Percentiles rank a stretch among this genome's conserved stretches.
These are phyloP conservation scores for Rhynchonycteris naso DNA, from an alignment of 2,797 vertebrate species.

Conservation along the genomic window DNA sequence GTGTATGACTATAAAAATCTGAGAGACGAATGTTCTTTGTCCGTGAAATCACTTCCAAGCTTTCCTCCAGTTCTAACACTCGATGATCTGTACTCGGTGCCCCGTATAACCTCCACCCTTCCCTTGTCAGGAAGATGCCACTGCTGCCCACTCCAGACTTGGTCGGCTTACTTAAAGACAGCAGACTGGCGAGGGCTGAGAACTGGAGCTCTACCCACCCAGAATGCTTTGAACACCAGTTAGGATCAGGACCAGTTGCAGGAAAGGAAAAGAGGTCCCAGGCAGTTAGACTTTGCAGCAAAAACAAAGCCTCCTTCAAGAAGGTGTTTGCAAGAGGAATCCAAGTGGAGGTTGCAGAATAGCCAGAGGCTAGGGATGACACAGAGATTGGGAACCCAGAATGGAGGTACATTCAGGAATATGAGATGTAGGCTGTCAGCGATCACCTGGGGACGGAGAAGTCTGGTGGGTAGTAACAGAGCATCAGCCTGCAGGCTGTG, in stretches of 20 bases:
- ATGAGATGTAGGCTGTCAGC: not conserved
- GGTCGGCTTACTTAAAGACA: not conserved
- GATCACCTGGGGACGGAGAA: not conserved
- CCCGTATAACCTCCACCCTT: not conserved
- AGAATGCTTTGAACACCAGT: not conserved
- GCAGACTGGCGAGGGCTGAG: not conserved
- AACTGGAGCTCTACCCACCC: not conserved
- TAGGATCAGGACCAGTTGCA: not conserved
- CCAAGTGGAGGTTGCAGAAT: not conserved
- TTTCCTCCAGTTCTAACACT: not conserved
- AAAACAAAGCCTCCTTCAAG: not conserved
- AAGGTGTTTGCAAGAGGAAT: not conserved
- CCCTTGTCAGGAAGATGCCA: not conserved
- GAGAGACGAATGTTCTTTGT: not conserved
- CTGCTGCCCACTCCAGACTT: not conserved
- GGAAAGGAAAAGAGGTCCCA: not conserved
- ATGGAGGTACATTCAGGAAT: not conserved
- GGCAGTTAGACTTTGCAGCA: not conserved
- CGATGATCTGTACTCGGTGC: not conserved
- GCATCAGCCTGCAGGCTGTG: not conserved
- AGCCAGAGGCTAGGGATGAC: not conserved
- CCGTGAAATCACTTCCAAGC: not conserved
- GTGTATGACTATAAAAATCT: not conserved
- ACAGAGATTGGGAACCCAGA: not conserved
- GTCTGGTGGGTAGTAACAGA: not conserved